Evolutionary conservation across 1,140 invertebrate genomes (phyloP).

Genomic region (Lycorma delicatula): DNA sequence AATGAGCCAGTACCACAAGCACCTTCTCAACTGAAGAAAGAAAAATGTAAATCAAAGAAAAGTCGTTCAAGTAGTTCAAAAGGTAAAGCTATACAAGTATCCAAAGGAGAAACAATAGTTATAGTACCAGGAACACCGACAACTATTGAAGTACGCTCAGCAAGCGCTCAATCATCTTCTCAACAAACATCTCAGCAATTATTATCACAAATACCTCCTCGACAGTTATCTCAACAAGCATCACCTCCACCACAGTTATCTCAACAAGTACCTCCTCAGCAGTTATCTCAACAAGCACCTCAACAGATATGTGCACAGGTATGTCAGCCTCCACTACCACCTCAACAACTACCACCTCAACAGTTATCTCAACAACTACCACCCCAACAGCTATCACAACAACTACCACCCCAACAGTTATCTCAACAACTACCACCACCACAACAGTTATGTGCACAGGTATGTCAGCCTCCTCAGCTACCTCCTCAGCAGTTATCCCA

Average conservation of each 20-base stretch:
- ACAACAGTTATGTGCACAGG: background rate
- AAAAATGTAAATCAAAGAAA: too few relatives aligned
- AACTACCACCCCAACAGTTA: too few relatives aligned
- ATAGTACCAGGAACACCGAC: background rate
- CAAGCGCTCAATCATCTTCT: background rate
- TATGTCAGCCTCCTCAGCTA: background rate
- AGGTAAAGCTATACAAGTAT: background rate
- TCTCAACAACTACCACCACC: background rate
- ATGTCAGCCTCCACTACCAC: background rate
- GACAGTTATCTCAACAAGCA: too few relatives aligned
- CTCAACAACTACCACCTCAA: background rate
- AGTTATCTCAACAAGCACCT: background rate
- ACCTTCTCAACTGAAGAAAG: background rate
- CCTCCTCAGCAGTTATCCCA: too few relatives aligned
- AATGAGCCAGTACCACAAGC: background rate
- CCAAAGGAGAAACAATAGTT: background rate
- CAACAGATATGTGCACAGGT: slow-evolving; percentile 5
- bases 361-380: background rate
- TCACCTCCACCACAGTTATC: background rate
- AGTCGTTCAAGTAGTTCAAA: background rate
- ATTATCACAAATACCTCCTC: background rate
- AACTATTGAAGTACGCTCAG: too few relatives aligned
- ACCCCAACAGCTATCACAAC: too few relatives aligned
- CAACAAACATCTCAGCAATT: background rate
- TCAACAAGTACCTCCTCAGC: background rate